Conservation (phyloP, 2,113 vertebrate species). For the Cranoglanis bouderius region DNA sequence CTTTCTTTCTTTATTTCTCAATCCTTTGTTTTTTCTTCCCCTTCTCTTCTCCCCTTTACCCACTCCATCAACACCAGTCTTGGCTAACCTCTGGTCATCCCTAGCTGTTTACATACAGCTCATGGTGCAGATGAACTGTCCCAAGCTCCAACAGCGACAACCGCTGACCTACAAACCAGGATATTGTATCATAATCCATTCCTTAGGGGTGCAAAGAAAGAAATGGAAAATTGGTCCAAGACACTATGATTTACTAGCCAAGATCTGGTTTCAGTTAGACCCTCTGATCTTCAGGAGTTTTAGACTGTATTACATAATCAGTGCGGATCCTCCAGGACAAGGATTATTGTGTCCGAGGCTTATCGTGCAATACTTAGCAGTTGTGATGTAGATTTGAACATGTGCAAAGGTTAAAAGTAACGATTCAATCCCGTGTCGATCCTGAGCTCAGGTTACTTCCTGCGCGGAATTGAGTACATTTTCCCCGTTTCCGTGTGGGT, state of each 20-base stretch:
- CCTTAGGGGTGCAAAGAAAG: background rate
- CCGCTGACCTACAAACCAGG: background rate
- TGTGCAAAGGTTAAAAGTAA: background rate
- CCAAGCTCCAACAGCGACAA: background rate
- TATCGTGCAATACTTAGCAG: background rate
- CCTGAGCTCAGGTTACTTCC: background rate
- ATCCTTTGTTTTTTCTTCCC: background rate
- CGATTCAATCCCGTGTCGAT: background rate
- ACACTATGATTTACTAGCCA: background rate
- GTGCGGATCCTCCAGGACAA: background rate
- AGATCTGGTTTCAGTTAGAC: background rate
- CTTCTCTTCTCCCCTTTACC: background rate
- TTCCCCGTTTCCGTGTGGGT: background rate
- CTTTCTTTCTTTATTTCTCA: background rate
- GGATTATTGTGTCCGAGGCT: background rate
- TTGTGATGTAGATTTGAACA: background rate
- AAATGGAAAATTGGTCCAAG: no score
- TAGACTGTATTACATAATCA: background rate
- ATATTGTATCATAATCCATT: background rate
- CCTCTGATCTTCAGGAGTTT: background rate
- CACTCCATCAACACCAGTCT: background rate
- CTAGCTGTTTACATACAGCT: slow-evolving; percentile 9
- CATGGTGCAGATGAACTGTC: background rate
- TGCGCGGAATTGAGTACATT: background rate
- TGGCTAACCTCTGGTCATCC: background rate